Evolutionary conservation across 2,888 invertebrate genomes (phyloP).

Genomic region (Poecilus cupreus): DNA sequence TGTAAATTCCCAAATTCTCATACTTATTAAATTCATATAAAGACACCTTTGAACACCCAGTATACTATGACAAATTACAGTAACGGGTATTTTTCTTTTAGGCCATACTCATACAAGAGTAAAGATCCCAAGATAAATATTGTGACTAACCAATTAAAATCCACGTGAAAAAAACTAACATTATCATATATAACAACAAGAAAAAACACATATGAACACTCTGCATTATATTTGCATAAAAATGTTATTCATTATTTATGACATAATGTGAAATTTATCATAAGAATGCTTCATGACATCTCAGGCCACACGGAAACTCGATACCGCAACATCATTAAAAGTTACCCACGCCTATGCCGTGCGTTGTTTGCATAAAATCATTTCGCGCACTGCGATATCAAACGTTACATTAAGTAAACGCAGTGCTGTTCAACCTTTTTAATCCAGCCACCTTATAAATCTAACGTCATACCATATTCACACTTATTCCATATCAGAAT

Average conservation of each 20-base stretch:
- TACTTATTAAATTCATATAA: background rate
- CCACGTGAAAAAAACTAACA: conserved; percentile 26
- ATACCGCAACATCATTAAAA: conserved; percentile 55
- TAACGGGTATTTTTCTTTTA: background rate
- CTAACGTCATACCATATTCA: no score
- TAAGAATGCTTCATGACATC: conserved; percentile 51
- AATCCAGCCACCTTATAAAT: background rate
- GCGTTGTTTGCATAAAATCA: conserved; percentile 55
- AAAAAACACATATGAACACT: conserved; percentile 11
- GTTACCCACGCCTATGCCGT: conserved; percentile 42
- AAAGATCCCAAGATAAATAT: conserved; percentile 31
- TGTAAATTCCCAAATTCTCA: background rate
- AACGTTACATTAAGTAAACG: background rate
- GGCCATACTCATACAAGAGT: background rate
- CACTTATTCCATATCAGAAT: no score
- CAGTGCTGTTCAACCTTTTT: background rate
- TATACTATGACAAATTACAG: conserved; percentile 15
- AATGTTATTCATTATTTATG: conserved; percentile 53
- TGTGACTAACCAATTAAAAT: conserved; percentile 29
- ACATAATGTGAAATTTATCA: conserved; percentile 56
- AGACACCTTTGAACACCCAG: background rate
- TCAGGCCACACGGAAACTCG: conserved; percentile 54
- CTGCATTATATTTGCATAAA: conserved; percentile 41
- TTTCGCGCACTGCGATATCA: conserved; percentile 29
- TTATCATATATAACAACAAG: conserved; percentile 41